These are phyloP conservation scores for Quadroppia sp. DNA, from an alignment of 2,888 invertebrate genomes.

Conservation along the genomic window DNA sequence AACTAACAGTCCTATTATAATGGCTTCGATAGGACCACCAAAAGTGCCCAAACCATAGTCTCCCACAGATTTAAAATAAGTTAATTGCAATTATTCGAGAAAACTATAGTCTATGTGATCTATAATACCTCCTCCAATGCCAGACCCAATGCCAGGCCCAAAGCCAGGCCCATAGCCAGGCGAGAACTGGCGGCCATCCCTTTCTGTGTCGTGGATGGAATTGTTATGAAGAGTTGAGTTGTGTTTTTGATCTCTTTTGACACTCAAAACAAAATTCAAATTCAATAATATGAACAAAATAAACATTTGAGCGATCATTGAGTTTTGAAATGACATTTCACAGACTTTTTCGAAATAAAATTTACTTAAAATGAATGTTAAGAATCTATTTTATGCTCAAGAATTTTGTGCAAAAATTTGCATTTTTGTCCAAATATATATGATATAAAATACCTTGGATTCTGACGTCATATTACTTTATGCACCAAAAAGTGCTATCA, in stretches of 20 bases:
- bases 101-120: background rate
- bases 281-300: background rate
- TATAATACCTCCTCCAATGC: constrained; percentile 9
- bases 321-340: constrained; percentile 4
- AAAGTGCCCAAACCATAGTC: constrained; percentile 24
- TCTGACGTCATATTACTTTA: constrained; percentile 32
- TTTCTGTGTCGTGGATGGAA: background rate
- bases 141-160: constrained; percentile 7
- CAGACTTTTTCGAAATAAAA: background rate
- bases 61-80: background rate
- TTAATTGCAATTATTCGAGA: background rate
- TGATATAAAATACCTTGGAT: background rate
- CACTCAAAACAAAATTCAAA: background rate
- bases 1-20: constrained; percentile 33
- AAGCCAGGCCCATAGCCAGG: background rate
- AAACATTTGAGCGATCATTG: background rate
- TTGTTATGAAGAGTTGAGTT: background rate
- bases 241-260: constrained; percentile 28
- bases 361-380: too few species aligned
- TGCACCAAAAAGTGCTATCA: constrained; percentile 29
- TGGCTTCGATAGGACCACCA: constrained; percentile 36
- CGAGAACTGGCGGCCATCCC: background rate
- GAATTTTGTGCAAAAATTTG: constrained; percentile 18
- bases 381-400: too few species aligned
- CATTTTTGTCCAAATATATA: constrained; percentile 19